Conservation (phyloP, 2,797 vertebrate species). For the Dendrocincla fuliginosa region DNA sequence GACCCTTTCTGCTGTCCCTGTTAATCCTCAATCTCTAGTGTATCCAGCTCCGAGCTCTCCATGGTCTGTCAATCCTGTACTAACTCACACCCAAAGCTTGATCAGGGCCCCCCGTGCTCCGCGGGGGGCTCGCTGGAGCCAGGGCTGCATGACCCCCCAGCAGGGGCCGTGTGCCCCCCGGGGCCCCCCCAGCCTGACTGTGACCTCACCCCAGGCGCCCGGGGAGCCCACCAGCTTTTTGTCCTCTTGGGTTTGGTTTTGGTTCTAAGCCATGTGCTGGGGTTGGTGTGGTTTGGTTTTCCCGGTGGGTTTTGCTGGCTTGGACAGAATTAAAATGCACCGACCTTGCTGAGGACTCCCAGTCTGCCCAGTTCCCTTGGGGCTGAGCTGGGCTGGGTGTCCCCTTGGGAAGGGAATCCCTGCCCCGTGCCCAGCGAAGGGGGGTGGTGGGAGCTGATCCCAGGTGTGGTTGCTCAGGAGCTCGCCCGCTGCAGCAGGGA, state of each 20-base stretch:
- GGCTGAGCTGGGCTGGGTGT: background rate
- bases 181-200: background rate
- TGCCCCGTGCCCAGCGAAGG: background rate
- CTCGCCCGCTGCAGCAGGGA: background rate
- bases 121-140: background rate
- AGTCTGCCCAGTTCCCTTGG: accelerated
- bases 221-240: background rate
- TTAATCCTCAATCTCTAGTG: conserved; percentile 74
- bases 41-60: conserved; percentile 74
- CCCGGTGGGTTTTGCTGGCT: conserved; percentile 62
- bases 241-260: background rate
- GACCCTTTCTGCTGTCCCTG: conserved; percentile 72
- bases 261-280: conserved; percentile 63
- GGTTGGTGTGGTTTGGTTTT: background rate
- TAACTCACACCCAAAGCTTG: conserved; percentile 69
- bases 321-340: conserved; percentile 70
- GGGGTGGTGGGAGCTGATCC: background rate
- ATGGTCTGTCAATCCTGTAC: conserved; percentile 69
- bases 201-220: background rate
- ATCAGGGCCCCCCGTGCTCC: background rate
- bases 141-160: background rate
- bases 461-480: background rate
- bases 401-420: background rate
- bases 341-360: conserved; percentile 66
- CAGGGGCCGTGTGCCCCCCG: background rate